Conservation (phyloP, 1,140 invertebrate genomes). For the Cotesia glomerata region DNA sequence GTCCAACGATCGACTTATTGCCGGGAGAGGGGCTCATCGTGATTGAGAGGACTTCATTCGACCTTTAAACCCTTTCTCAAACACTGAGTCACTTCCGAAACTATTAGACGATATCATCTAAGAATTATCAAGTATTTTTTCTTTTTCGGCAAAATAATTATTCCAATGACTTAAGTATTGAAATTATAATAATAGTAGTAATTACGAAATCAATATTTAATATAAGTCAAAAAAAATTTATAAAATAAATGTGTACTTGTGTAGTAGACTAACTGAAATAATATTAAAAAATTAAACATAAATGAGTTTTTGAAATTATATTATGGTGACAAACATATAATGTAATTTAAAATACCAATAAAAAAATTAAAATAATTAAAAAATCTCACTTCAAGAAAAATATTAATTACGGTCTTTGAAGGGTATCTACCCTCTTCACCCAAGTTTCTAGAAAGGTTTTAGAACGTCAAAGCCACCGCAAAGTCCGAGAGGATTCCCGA, state of each 20-base stretch:
- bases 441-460: constrained; percentile 28
- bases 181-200: too few species aligned
- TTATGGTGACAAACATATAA: too few species aligned
- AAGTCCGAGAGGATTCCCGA: constrained; percentile 26
- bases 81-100: constrained; percentile 4
- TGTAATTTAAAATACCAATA: neutral
- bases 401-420: constrained; percentile 3
- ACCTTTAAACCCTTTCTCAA: constrained; percentile 19
- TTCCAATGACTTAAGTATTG: too few species aligned
- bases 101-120: constrained; percentile 6
- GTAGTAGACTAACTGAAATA: too few species aligned
- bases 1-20: constrained; percentile 44
- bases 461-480: constrained; percentile 35
- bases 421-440: constrained; percentile 9
- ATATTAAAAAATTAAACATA: too few species aligned
- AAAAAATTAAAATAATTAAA: neutral
- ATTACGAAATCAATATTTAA: too few species aligned
- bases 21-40: constrained; percentile 41
- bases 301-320: too few species aligned
- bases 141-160: neutral
- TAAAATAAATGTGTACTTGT: too few species aligned
- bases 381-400: neutral
- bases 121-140: constrained; percentile 1
- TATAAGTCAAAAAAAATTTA: too few species aligned
- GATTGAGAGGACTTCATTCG: constrained; percentile 42